Evolutionary conservation across 2,888 invertebrate species (phyloP).

Genomic region (Hypomecis punctinalis): DNA sequence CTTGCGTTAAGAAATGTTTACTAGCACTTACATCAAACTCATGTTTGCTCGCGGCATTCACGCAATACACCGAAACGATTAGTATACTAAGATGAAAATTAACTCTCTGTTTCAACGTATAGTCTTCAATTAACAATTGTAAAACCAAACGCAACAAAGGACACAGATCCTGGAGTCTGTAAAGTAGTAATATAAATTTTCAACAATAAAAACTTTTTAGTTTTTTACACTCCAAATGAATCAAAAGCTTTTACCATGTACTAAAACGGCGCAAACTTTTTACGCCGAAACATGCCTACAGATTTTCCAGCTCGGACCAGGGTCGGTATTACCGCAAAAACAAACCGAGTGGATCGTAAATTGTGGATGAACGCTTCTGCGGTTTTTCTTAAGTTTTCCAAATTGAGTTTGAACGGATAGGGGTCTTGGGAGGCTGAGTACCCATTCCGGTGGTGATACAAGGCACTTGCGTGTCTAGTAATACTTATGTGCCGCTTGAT

Average conservation of each 20-base stretch:
- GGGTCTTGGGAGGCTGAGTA: slow-evolving; percentile 31
- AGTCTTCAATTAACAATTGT: no score
- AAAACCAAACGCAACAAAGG: no score
- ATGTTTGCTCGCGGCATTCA: no score
- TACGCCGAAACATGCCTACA: slow-evolving; percentile 64
- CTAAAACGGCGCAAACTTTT: slow-evolving; percentile 53
- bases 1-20: no score
- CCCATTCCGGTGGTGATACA: slow-evolving; percentile 28
- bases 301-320: slow-evolving; percentile 65
- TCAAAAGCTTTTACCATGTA: slow-evolving; percentile 14
- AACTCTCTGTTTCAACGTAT: no score
- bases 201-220: no score
- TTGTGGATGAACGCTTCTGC: slow-evolving; percentile 62
- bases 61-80: no score
- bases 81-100: no score
- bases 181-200: no score
- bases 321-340: slow-evolving; percentile 69
- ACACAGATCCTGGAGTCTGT: no score
- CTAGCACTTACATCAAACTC: no score
- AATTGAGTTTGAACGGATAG: slow-evolving; percentile 63
- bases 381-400: slow-evolving; percentile 66
- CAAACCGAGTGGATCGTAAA: slow-evolving; percentile 70
- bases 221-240: no score
- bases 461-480: slow-evolving; percentile 4
- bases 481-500: slow-evolving; percentile 6